These are phyloP conservation scores for Antheraea assamensis DNA, from an alignment of 2,888 invertebrate species.

Conservation along the genomic window DNA sequence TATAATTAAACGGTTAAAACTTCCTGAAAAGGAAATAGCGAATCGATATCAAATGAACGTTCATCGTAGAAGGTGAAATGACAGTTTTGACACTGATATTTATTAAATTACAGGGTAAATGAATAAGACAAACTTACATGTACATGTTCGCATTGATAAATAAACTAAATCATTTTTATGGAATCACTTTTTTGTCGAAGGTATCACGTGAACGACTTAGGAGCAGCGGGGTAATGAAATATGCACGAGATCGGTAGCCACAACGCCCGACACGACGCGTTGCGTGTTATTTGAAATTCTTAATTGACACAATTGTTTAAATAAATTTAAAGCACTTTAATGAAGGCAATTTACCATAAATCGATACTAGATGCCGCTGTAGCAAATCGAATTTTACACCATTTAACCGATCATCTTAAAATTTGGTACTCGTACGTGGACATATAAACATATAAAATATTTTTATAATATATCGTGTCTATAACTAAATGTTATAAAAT, in stretches of 20 bases:
- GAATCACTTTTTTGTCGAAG: neutral
- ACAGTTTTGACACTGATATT: constrained; percentile 5
- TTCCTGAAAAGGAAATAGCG: neutral
- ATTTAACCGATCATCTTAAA: too few relatives aligned
- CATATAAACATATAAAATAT: too few relatives aligned
- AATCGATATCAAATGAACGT: neutral
- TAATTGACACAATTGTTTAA: neutral
- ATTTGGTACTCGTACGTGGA: too few relatives aligned
- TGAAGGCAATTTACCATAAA: too few relatives aligned
- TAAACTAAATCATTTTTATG: neutral
- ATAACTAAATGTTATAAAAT: neutral
- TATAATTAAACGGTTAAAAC: constrained; percentile 7
- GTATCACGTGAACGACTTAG: neutral
- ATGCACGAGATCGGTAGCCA: constrained; percentile 1
- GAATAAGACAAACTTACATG: neutral
- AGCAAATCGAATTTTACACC: too few relatives aligned
- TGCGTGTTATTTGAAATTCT: constrained; percentile 12
- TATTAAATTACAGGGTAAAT: constrained; percentile 5
- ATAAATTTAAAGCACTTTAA: too few relatives aligned
- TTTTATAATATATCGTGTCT: too few relatives aligned
- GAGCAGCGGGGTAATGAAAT: neutral
- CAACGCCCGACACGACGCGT: neutral
- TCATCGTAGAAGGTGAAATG: neutral
- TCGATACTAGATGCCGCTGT: too few relatives aligned
- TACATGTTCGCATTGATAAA: neutral